Percentiles rank a stretch among this genome's conserved stretches.
Evolutionary conservation across 2,113 vertebrate species (phyloP).

Genomic region (Menura novaehollandiae): DNA sequence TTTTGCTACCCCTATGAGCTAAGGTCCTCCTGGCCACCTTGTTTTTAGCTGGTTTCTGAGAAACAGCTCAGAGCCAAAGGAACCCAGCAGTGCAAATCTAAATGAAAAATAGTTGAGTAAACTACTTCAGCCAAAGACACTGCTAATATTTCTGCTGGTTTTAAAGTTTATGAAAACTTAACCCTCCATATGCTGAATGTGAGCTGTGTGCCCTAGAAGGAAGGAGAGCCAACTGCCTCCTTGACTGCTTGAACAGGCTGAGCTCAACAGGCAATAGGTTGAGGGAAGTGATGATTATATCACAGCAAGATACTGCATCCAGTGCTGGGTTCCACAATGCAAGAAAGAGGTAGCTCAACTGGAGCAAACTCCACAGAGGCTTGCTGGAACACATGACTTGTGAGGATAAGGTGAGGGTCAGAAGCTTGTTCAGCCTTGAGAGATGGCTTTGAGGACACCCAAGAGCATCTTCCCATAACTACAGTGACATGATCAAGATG

Average conservation of each 20-base stretch:
- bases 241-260: background rate
- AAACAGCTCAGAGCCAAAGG: background rate
- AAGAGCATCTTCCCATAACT: background rate
- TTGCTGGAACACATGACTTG: fast-evolving
- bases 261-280: background rate
- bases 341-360: background rate
- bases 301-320: fast-evolving
- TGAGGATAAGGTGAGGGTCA: background rate
- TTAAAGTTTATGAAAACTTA: background rate
- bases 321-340: background rate
- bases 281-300: background rate
- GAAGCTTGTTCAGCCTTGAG: background rate
- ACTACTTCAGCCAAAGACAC: background rate
- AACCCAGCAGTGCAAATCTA: background rate
- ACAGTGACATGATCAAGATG: background rate
- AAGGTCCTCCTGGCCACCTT: background rate
- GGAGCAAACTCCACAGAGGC: background rate
- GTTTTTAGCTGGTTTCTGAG: background rate
- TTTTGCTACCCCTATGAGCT: background rate
- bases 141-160: background rate
- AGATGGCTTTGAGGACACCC: background rate
- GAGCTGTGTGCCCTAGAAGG: background rate
- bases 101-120: background rate
- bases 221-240: background rate
- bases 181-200: background rate